phyloP scores from a whole-genome alignment of 2,888 invertebrate genomes.

The Campoplex nolae region DNA sequence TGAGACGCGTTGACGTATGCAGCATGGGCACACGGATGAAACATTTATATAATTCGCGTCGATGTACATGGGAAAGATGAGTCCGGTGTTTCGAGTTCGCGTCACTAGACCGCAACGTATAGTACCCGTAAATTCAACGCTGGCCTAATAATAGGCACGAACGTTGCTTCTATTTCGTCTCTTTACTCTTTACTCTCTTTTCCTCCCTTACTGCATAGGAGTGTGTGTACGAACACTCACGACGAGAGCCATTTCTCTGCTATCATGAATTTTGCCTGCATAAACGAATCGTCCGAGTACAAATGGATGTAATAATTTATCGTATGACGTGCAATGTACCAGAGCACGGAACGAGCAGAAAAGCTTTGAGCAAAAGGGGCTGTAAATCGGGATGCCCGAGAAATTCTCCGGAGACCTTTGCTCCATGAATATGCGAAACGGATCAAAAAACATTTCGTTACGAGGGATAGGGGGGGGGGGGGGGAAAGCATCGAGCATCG shows the following conservation, averaged over 20 bases:
- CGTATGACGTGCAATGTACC: slow-evolving; percentile 1
- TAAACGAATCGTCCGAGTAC: slow-evolving; percentile 16
- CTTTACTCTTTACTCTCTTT: background rate
- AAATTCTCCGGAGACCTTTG: slow-evolving; percentile 14
- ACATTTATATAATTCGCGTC: background rate
- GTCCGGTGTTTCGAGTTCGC: slow-evolving; percentile 21
- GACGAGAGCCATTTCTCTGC: slow-evolving; percentile 35
- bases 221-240: background rate
- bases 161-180: slow-evolving; percentile 42
- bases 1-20: background rate
- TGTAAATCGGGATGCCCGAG: background rate
- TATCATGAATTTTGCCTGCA: slow-evolving; percentile 42
- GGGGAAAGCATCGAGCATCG: background rate
- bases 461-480: background rate
- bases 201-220: background rate
- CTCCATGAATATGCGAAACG: background rate
- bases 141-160: slow-evolving; percentile 56
- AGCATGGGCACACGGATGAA: background rate
- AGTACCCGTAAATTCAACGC: slow-evolving; percentile 49
- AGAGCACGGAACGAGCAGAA: background rate
- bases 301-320: slow-evolving; percentile 35
- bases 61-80: slow-evolving; percentile 13
- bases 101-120: slow-evolving; percentile 25
- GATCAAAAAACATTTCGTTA: background rate
- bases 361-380: background rate